Evolutionary conservation across 2,797 vertebrate genomes (phyloP), one percentile per base, ranked within the genome.

Genomic region (Champsocephalus gunnari): DNA sequence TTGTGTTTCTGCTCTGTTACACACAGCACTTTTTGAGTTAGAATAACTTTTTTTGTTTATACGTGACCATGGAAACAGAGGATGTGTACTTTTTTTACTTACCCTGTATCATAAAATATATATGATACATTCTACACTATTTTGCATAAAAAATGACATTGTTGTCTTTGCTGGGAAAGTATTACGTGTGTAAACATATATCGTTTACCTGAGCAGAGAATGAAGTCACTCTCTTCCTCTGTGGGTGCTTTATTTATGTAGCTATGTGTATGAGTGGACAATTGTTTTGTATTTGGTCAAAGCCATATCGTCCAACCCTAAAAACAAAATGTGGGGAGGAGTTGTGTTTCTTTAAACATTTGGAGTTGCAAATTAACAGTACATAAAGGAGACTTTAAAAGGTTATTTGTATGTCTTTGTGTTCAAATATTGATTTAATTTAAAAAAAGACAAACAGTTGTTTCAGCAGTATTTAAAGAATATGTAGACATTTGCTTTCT

Each of bases 1-100:
- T 60, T 47, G 50, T 77, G 13, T 86, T 87, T 87, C 68, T 80
- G 74, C 71, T 83, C 73, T 11, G 9, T 17, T 79, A 70, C 62
- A 62, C 62, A 60, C 44, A 76, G 64, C 45, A 41, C 45, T 56
- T 83, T 3, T 59, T 16, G 66, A n/a, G 75, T 79, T 9, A 53
- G 43, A 66, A 58, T 4, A 78, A 63, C 44, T 24, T 53, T 28
- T 28, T 28, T 28, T 38, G 8, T 38, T 6, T 16, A 43, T 32
- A 53, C 34, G 55, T 70, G 19, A 48, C 32, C 21, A 7, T 56
- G 51, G 44, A 56, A 49, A 66, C 12, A 53, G 44, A 21, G 3
- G 5, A 14, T 63, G 24, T 58, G 24, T 61, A 6, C 11, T 14
- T 50, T 60, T 56, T 49, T 9, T 44, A 16, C 6, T 9, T 58